These are phyloP conservation scores for Matsumyia berberina DNA, from an alignment of 2,888 invertebrate species.

Conservation along the genomic window DNA sequence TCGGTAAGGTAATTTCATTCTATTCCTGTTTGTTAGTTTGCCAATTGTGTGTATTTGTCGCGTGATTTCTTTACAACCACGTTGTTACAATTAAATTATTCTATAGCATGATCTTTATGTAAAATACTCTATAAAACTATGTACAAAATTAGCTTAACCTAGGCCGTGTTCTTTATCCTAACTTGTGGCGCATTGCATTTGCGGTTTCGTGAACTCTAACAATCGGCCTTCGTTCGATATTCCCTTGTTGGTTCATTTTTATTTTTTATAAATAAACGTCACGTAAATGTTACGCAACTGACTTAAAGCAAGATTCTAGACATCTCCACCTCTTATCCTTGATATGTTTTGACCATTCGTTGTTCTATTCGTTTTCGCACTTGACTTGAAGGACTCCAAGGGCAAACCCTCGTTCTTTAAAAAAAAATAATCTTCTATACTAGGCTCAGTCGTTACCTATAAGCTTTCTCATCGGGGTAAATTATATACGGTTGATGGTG, in stretches of 20 bases:
- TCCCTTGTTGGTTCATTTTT: background rate
- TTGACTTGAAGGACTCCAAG: slow-evolving; percentile 29
- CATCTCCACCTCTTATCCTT: slow-evolving; percentile 31
- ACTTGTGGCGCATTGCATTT: slow-evolving; percentile 6
- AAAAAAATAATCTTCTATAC: slow-evolving; percentile 10
- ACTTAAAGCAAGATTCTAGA: slow-evolving; percentile 78
- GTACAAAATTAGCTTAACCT: slow-evolving; percentile 62
- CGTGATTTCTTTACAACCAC: slow-evolving; percentile 12
- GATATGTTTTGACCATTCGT: slow-evolving; percentile 26
- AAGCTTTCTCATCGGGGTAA: slow-evolving; percentile 84
- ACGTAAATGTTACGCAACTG: slow-evolving; percentile 83
- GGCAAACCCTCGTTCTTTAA: slow-evolving; percentile 12
- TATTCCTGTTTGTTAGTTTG: slow-evolving; percentile 30
- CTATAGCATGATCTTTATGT: slow-evolving; percentile 60
- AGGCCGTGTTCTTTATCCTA: slow-evolving; percentile 23
- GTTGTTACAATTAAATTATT: slow-evolving; percentile 33
- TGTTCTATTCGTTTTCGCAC: slow-evolving; percentile 12
- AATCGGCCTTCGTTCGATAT: slow-evolving; percentile 7
- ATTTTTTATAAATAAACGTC: slow-evolving; percentile 75
- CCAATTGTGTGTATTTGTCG: slow-evolving; percentile 6
- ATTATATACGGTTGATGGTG: slow-evolving; percentile 83
- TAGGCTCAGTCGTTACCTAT: slow-evolving; percentile 81
- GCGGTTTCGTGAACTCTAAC: background rate
- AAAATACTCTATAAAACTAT: slow-evolving; percentile 52
- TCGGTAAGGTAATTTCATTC: slow-evolving; percentile 5